Base-by-base conservation (phyloP, 1,140 invertebrate genomes). In the Coptotermes formosanus region DNA sequence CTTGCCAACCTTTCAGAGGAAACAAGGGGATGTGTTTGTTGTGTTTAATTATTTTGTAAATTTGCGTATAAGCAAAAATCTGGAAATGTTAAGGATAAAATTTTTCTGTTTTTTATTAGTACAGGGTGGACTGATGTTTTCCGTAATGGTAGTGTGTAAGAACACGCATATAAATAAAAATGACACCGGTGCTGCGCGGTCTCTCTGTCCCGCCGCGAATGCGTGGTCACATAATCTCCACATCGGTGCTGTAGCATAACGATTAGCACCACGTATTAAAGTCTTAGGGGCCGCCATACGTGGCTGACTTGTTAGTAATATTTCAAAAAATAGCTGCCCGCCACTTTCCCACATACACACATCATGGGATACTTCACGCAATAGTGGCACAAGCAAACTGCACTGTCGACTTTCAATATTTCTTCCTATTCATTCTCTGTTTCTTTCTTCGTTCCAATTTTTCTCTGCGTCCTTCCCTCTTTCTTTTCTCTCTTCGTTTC, bases 191-290 rank as follows among this genome's bases (percentile, higher is more conserved):
- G 52, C 14, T 55, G 1, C 19, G 64, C 64, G 64, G 64, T 30
- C 25, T 75, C 25, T 75, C 25, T 75, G 64, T 75, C 64, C 64
- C 3, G 64, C 64, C 59, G 59, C 21, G 59, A 21, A 0, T 1
- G 59, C 19, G 59, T 16, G 64, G 25, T 75, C 64, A 30, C 6
- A 75, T 75, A 75, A 75, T 75, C 25, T 75, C 30, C 64, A 75
- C n/a, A 75, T 25, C 64, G 64, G 25, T 25, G 64, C 25, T 14
- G n/a, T 9, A 30, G n/a, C 64, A 75, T 30, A 75, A 75, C n/a
- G 64, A 75, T 75, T 75, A 75, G 64, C 30, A 75, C n/a, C 64
- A 75, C n/a, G n/a, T 75, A 75, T 75, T 75, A 75, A 48, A 75
- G 25, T 25, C n/a, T 25, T 75, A 75, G 25, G 8, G 64, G 25